These are phyloP conservation scores for Eledone cirrhosa DNA, from an alignment of 2,888 invertebrate genomes.

Conservation along the genomic window DNA sequence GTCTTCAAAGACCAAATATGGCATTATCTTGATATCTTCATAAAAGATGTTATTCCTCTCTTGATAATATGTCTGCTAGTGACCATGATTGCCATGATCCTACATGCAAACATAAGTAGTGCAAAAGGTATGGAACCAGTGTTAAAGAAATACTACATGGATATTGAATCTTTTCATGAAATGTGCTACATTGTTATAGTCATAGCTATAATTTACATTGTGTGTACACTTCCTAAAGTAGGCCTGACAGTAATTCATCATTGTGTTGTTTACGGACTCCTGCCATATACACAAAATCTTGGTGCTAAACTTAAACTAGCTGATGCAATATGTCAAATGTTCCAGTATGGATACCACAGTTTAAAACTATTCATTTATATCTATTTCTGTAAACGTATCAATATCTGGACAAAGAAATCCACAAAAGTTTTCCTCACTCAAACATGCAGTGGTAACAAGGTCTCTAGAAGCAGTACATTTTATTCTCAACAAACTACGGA, in stretches of 20 bases:
- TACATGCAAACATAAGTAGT: constrained; percentile 26
- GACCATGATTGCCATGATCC: constrained; percentile 29
- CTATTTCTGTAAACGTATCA: constrained; percentile 9
- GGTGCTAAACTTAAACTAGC: constrained; percentile 11
- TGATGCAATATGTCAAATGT: constrained; percentile 4
- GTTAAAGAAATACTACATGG: constrained; percentile 54
- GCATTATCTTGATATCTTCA: constrained; percentile 55
- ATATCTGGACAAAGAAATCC: constrained; percentile 21
- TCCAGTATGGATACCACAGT: constrained; percentile 17
- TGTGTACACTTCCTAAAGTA: neutral
- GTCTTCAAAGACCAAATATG: constrained; percentile 54
- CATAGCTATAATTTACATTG: constrained; percentile 24
- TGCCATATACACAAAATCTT: constrained; percentile 8
- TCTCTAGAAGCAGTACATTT: neutral
- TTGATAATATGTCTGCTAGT: constrained; percentile 39
- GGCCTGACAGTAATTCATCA: constrained; percentile 4
- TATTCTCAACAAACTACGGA: constrained; percentile 3
- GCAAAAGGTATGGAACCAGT: constrained; percentile 37
- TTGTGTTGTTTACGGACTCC: constrained; percentile 10
- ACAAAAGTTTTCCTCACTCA: constrained; percentile 21
- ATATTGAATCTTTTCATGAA: constrained; percentile 49
- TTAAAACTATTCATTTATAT: constrained; percentile 23
- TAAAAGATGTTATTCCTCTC: constrained; percentile 54
- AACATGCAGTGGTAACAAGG: constrained; percentile 17
- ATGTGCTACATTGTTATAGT: constrained; percentile 39